Evolutionary conservation across 2,797 vertebrate genomes (phyloP), one percentile per base, ranked within the genome.

Genomic region (Microchirus variegatus): DNA sequence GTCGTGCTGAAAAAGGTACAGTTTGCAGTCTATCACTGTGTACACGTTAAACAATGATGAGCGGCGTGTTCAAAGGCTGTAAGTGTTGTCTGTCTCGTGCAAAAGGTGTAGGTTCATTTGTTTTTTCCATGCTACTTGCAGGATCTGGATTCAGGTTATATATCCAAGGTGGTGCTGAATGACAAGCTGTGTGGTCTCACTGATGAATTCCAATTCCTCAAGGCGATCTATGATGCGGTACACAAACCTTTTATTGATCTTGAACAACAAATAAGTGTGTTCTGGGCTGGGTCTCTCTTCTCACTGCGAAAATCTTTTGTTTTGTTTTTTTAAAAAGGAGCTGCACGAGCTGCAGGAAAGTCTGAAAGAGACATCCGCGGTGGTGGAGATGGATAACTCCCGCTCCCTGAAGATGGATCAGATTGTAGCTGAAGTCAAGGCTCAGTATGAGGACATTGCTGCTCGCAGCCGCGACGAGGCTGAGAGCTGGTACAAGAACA

Each of bases 1-100:
- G 93, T 92, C 19, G 11, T 90, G 19, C 61, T 95, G 38, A 97
- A 97, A 87, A 96, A 95, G 95, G 96, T 98, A 84, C 46, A 78
- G 41, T 22, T 44, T 26, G 26, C n/a, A 52, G 14, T 13, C 53
- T 22, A 13, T 31, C 9, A 58, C 2, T 40, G 40, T 59, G 43
- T 37, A 10, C 40, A 22, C 14, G 14, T 16, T 7, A 11, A 40
- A 44, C 9, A 18, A 19, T 36, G 12, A 16, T 6, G 5, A 15
- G 19, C 43, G 14, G 4, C 10, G 9, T 57, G 50, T 43, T 53
- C 31, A 31, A 31, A 31, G 31, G 31, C 31, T 31, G 31, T 31
- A 31, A 31, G 31, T 31, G 31, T 31, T 31, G 31, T 31, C 31
- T 31, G 31, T 31, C 31, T 31, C 31, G 31, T 31, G 31, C 31